Evolutionary conservation across 2,888 invertebrate species (phyloP).

Genomic region (Amiota communis): DNA sequence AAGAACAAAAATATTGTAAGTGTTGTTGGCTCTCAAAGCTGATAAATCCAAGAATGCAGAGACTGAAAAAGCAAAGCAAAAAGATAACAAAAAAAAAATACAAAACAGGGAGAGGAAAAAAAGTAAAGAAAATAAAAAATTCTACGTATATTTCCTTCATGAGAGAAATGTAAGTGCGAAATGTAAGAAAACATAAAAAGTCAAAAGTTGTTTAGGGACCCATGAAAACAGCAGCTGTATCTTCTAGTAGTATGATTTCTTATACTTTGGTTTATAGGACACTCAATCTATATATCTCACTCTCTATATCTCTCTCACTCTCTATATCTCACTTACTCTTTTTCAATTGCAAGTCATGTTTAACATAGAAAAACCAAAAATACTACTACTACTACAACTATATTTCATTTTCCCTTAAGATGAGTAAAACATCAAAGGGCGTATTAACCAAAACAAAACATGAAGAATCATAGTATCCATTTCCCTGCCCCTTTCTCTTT

Average conservation of each 20-base stretch:
- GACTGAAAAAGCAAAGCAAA: not conserved
- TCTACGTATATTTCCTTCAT: not conserved
- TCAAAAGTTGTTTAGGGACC: conserved; percentile 14
- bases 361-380: too few species aligned
- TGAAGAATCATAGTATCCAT: too few species aligned
- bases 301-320: too few species aligned
- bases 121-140: not conserved
- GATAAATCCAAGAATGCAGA: not conserved
- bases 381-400: too few species aligned
- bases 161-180: not conserved
- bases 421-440: too few species aligned
- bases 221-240: conserved; percentile 10
- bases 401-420: too few species aligned
- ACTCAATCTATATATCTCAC: too few species aligned
- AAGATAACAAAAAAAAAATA: not conserved
- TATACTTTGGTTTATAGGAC: not conserved
- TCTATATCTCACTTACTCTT: too few species aligned
- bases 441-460: too few species aligned
- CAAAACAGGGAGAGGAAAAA: not conserved
- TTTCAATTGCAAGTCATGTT: too few species aligned
- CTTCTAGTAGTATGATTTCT: conserved; percentile 6
- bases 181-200: conserved; percentile 7
- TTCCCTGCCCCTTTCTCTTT: too few species aligned
- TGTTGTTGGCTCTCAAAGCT: not conserved
- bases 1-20: not conserved